Percentiles rank a stretch among this genome's conserved stretches.
These are phyloP conservation scores for Calyptommatus sinebrachiatus DNA, from an alignment of 2,113 vertebrate genomes.

Conservation along the genomic window DNA sequence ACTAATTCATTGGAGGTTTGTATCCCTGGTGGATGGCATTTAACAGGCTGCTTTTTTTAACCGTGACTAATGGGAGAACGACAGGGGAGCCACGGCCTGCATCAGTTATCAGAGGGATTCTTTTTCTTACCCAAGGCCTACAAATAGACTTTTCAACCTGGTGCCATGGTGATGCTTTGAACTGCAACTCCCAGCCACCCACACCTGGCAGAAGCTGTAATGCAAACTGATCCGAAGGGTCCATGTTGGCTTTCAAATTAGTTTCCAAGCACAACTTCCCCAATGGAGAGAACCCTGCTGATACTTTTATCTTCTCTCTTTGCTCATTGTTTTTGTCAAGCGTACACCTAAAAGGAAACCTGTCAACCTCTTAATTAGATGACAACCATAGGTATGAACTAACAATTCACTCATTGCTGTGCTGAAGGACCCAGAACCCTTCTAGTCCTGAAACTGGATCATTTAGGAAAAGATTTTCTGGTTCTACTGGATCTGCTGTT, in stretches of 20 bases:
- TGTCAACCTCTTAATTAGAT: accelerated
- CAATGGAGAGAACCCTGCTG: constrained; percentile 22
- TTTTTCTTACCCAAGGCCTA: constrained; percentile 7
- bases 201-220: no score
- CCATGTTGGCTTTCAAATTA: constrained; percentile 18
- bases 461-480: neutral
- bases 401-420: neutral
- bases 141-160: no score
- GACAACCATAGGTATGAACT: accelerated
- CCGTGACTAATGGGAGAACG: constrained; percentile 37
- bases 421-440: constrained; percentile 24
- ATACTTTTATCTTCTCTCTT: constrained; percentile 17
- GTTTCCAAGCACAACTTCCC: neutral
- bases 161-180: no score
- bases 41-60: constrained; percentile 27
- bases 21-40: constrained; percentile 31
- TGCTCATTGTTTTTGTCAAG: accelerated
- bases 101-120: neutral
- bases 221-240: neutral
- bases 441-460: constrained; percentile 31
- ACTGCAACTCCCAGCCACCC: no score
- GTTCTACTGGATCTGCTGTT: constrained; percentile 37
- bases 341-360: neutral
- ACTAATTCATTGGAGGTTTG: constrained; percentile 39
- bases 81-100: constrained; percentile 13